Evolutionary conservation across 2,888 invertebrate genomes (phyloP).

Genomic region (Anthoptus insignis): DNA sequence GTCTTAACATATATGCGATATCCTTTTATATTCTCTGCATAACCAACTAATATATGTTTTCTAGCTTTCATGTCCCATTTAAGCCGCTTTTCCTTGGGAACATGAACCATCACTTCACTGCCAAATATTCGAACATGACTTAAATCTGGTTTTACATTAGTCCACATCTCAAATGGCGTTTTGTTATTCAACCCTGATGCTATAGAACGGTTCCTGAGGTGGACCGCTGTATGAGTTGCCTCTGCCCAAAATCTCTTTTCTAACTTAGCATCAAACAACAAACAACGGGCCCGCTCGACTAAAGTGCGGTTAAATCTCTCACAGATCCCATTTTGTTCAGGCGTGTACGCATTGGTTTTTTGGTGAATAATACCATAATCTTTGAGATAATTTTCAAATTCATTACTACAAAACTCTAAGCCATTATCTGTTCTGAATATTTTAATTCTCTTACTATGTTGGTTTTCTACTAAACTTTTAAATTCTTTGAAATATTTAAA

Average conservation of each 20-base stretch:
- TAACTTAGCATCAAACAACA: conserved; percentile 43
- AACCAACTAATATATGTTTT: conserved; percentile 38
- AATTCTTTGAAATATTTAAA: not conserved
- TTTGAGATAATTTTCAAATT: conserved; percentile 33
- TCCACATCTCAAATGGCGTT: not conserved
- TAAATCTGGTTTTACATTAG: conserved; percentile 31
- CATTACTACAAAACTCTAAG: conserved; percentile 38
- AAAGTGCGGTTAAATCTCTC: conserved; percentile 41
- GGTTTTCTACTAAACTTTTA: not conserved
- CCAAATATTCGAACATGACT: conserved; percentile 45
- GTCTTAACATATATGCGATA: not conserved
- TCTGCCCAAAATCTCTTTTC: conserved; percentile 46
- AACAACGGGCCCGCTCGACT: conserved; percentile 42
- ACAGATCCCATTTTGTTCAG: conserved; percentile 47
- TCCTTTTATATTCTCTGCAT: conserved; percentile 37
- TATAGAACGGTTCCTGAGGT: conserved; percentile 28
- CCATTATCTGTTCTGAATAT: conserved; percentile 28
- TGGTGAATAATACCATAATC: conserved; percentile 41
- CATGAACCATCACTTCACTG: conserved; percentile 41
- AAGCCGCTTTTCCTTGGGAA: conserved; percentile 37
- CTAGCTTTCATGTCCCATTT: conserved; percentile 42
- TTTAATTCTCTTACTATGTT: not conserved
- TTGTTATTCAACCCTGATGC: too few relatives aligned
- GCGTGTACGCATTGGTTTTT: conserved; percentile 42
- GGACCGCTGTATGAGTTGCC: conserved; percentile 40